Evolutionary conservation across 2,113 vertebrate species (phyloP), one percentile per base, ranked within the genome.

Genomic region (Pogona vitticeps): DNA sequence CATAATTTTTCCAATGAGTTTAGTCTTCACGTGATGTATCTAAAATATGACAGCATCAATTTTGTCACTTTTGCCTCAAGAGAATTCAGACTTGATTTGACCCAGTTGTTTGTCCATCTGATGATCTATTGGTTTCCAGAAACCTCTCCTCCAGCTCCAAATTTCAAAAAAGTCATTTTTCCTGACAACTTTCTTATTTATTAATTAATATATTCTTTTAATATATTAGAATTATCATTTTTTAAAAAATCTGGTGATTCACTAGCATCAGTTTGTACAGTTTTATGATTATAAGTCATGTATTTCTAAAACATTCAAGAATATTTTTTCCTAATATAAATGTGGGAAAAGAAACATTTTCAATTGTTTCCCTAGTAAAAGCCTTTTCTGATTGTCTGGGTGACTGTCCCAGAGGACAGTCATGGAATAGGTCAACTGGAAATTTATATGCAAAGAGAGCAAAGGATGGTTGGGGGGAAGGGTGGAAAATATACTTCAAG

Each of bases 341-440:
- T 0, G 0, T 88, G 79, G 56, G 88, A 85, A 68, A 76, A 0
- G 40, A 18, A 77, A 1, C 88, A 82, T 92, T 90, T 88, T 77
- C 72, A 87, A 76, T 90, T 90, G 82, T 92, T 93, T 88, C 89
- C 65, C 56, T 65, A 88, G 61, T 38, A 0, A 40, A 0, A 0
- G 23, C 78, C 87, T 88, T 91, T 91, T 90, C 70, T 90, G 83
- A 94, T 80, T 90, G 79, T 80, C n/a, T 71, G 91, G 85, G 42
- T 88, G 86, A 67, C 73, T 87, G 89, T 89, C 89, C 89, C 93
- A 92, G 93, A 91, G 89, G 93, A 91, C 79, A 92, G 86, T 68
- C 0, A 0, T 31, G 71, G 91, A 93, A 77, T 87, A 94, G 92
- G 94, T 95, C 94, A 95, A 86, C 90, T 93, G 93, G 94, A 96